Conservation (phyloP, 2,113 vertebrate species). For the Crotophaga sulcirostris region DNA sequence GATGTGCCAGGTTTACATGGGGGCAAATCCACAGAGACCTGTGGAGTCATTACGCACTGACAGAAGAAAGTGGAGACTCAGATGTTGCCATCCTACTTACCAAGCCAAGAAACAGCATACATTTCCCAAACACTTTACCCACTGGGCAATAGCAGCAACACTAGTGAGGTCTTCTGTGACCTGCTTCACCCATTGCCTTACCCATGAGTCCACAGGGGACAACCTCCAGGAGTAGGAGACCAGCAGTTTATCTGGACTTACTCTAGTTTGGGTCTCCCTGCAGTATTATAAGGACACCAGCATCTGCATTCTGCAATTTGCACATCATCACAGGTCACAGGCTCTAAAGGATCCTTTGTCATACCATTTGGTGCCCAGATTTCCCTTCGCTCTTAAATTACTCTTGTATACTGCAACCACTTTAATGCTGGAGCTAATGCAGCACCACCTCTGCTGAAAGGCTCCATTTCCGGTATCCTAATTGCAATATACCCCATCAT, state of each 20-base stretch:
- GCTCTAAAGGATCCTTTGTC: not conserved
- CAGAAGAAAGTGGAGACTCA: not conserved
- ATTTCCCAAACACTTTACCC: constrained; percentile 11
- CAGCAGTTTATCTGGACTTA: not conserved
- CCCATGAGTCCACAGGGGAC: not conserved
- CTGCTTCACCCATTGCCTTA: not conserved
- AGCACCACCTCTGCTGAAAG: constrained; percentile 4
- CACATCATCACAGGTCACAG: not conserved
- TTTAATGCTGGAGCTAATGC: constrained; percentile 14
- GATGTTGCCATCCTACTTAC: not conserved
- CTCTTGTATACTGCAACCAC: not conserved
- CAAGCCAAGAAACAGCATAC: not conserved
- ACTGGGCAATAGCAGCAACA: not conserved
- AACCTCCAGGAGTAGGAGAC: not conserved
- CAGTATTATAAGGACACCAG: not conserved
- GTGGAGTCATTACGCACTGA: not conserved
- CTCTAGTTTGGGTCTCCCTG: not conserved
- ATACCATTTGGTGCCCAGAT: constrained; percentile 63
- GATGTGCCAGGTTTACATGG: constrained; percentile 6
- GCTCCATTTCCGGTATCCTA: not conserved
- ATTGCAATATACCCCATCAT: not conserved
- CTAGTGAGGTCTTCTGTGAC: not conserved
- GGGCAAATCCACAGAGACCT: constrained; percentile 26
- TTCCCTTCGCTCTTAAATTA: constrained; percentile 29
- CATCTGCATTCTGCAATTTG: not conserved